Evolutionary conservation across 2,888 invertebrate species (phyloP).

Genomic region (Zele albiditarsus): DNA sequence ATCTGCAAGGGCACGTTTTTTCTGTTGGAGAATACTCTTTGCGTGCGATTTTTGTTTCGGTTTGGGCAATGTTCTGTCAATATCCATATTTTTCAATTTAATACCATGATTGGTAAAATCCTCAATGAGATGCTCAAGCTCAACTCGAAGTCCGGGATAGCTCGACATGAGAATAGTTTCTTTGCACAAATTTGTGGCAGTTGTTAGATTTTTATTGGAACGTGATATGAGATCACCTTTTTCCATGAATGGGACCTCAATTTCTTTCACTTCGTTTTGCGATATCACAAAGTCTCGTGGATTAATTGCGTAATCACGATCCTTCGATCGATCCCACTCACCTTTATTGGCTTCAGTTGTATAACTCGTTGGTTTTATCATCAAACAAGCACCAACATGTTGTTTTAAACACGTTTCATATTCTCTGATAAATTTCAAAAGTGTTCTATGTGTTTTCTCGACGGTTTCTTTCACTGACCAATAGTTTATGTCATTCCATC

Average conservation of each 20-base stretch:
- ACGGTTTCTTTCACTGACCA: slow-evolving; percentile 94
- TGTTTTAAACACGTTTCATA: slow-evolving; percentile 79
- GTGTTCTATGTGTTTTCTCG: slow-evolving; percentile 88
- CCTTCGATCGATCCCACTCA: slow-evolving; percentile 66
- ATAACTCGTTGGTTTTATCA: slow-evolving; percentile 70
- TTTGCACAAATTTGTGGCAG: slow-evolving; percentile 79
- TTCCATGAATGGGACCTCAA: not conserved
- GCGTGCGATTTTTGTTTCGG: slow-evolving; percentile 86
- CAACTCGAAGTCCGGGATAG: slow-evolving; percentile 78
- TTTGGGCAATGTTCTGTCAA: slow-evolving; percentile 74
- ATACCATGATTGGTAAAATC: slow-evolving; percentile 81
- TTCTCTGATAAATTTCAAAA: slow-evolving; percentile 90
- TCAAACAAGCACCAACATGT: slow-evolving; percentile 57
- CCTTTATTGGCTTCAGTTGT: slow-evolving; percentile 65
- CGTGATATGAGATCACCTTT: slow-evolving; percentile 68
- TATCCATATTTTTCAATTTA: slow-evolving; percentile 80
- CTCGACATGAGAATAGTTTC: slow-evolving; percentile 76
- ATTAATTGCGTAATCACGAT: slow-evolving; percentile 65
- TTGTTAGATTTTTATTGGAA: slow-evolving; percentile 74
- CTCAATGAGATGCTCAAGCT: slow-evolving; percentile 80
- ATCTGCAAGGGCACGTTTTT: slow-evolving; percentile 88
- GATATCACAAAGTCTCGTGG: slow-evolving; percentile 65
- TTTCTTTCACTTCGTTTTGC: not conserved
- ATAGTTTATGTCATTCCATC: slow-evolving; percentile 96
- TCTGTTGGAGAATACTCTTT: slow-evolving; percentile 87